phyloP scores from a whole-genome alignment of 2,888 invertebrate species.

The Carabus problematicus region DNA sequence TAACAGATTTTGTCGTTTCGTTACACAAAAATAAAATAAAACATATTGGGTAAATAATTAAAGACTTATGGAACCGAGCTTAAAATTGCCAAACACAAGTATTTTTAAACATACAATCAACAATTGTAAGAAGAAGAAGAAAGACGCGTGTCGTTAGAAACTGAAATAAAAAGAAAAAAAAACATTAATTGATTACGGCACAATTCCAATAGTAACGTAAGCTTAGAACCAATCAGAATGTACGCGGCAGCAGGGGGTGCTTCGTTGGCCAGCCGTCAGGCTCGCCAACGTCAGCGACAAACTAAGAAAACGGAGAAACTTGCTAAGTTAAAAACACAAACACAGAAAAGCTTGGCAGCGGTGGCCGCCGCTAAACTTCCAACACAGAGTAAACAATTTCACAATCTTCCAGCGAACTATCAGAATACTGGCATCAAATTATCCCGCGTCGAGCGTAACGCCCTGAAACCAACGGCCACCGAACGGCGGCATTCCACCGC shows the following conservation, averaged over 20 bases:
- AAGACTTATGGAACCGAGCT: constrained; percentile 37
- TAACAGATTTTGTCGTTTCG: constrained; percentile 12
- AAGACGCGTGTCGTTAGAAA: not conserved
- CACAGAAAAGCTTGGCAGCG: constrained; percentile 55
- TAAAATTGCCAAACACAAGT: constrained; percentile 36
- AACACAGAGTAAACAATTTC: constrained; percentile 63
- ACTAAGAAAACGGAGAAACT: constrained; percentile 56
- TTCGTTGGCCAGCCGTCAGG: constrained; percentile 84
- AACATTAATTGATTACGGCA: not conserved
- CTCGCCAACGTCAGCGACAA: constrained; percentile 65
- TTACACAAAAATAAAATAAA: constrained; percentile 2
- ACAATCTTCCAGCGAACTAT: constrained; percentile 63
- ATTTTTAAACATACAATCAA: constrained; percentile 27
- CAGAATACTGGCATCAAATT: constrained; percentile 60
- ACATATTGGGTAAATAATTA: constrained; percentile 10
- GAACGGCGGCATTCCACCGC: constrained; percentile 54
- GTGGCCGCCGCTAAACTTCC: constrained; percentile 55
- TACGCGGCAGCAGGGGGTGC: constrained; percentile 91
- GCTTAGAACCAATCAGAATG: constrained; percentile 61
- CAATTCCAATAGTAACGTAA: no score
- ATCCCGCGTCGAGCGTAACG: constrained; percentile 61
- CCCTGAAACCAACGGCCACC: constrained; percentile 54
- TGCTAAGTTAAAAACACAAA: constrained; percentile 22
- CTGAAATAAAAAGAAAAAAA: not conserved
- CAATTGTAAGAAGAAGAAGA: not conserved